Conservation (phyloP, 2,113 vertebrate species). For the Oryzias celebensis region DNA sequence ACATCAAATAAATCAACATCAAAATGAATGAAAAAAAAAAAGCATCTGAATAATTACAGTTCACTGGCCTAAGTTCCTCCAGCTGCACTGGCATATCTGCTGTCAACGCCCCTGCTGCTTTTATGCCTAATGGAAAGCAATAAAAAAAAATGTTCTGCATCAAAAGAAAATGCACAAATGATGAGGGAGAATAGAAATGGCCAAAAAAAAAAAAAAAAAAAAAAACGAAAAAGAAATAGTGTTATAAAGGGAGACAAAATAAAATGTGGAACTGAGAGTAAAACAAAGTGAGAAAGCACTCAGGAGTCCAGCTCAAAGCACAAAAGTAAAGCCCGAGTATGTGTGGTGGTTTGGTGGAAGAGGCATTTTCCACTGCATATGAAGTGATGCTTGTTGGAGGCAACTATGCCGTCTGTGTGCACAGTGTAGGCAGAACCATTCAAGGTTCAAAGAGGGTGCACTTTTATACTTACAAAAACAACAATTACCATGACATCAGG, state of each 20-base stretch:
- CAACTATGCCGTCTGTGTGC: constrained; percentile 10
- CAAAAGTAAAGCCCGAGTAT: constrained; percentile 42
- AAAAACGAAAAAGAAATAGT: constrained; percentile 24
- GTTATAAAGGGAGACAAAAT: constrained; percentile 40
- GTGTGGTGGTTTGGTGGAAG: constrained; percentile 27
- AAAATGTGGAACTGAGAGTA: constrained; percentile 32
- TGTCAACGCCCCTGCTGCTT: constrained; percentile 29
- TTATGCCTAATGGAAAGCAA: constrained; percentile 59
- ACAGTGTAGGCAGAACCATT: constrained; percentile 4
- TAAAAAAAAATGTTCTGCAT: constrained; percentile 47
- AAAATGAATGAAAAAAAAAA: constrained; percentile 17
- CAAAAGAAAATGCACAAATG: constrained; percentile 54
- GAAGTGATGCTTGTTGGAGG: constrained; percentile 41
- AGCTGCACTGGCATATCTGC: constrained; percentile 19
- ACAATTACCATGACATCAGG: constrained; percentile 26
- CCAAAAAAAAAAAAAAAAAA: constrained; percentile 36
- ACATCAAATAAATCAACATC: not conserved
- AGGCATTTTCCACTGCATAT: constrained; percentile 50
- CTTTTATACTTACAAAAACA: constrained; percentile 15
- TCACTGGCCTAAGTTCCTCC: constrained; percentile 17
- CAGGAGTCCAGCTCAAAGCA: constrained; percentile 54
- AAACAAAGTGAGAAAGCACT: constrained; percentile 63
- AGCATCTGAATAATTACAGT: constrained; percentile 26
- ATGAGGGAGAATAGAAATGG: constrained; percentile 52
- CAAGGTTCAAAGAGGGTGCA: constrained; percentile 19